Conservation (phyloP, 2,797 vertebrate species). For the Micromesistius poutassou region DNA sequence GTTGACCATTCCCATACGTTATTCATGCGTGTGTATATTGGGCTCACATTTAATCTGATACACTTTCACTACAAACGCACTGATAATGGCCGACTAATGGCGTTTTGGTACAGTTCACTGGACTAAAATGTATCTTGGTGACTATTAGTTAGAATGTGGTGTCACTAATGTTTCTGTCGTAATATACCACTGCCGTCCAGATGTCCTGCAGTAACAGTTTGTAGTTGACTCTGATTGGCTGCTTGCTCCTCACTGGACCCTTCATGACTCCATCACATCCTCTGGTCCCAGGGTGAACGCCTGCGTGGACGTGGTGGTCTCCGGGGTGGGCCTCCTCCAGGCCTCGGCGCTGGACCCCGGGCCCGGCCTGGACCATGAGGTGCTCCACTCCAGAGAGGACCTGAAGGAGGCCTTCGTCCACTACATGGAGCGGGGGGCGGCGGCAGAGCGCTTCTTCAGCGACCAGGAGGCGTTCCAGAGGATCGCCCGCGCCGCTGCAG, state of each 20-base stretch:
- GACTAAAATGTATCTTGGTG: neutral
- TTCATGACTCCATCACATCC: neutral
- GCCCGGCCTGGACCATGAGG: constrained; percentile 75
- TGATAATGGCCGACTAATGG: neutral
- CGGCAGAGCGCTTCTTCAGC: constrained; percentile 93
- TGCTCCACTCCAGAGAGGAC: constrained; percentile 80
- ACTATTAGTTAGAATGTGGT: neutral
- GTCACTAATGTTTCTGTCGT: neutral
- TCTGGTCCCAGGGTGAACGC: constrained; percentile 82
- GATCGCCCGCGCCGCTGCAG: constrained; percentile 80
- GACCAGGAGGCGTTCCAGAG: constrained; percentile 77
- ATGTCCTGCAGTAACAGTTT: neutral
- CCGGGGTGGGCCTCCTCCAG: constrained; percentile 87
- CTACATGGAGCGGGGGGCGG: constrained; percentile 88
- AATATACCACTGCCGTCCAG: neutral
- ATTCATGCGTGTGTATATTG: neutral
- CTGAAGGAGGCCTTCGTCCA: constrained; percentile 85
- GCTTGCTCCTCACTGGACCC: too few relatives aligned
- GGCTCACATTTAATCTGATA: neutral
- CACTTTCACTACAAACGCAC: neutral
- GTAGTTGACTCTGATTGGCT: too few relatives aligned
- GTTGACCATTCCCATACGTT: neutral
- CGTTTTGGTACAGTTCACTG: neutral
- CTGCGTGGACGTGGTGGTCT: constrained; percentile 93
- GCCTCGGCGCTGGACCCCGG: constrained; percentile 83